These are phyloP conservation scores for Xiphias gladius DNA, from an alignment of 2,113 vertebrate species.

Conservation along the genomic window DNA sequence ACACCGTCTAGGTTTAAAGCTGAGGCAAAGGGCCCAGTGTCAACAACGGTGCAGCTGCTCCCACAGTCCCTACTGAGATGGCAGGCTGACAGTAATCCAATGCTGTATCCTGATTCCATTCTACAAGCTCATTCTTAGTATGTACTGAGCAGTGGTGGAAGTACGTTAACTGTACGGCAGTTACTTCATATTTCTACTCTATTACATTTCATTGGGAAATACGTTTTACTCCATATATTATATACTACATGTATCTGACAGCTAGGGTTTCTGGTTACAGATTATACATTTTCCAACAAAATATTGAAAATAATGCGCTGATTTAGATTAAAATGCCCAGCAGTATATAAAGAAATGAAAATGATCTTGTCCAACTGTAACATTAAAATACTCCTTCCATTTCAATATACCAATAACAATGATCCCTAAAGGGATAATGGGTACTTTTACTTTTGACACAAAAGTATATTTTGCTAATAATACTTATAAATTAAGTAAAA, in stretches of 20 bases:
- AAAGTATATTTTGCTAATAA: no score
- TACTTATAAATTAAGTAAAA: no score
- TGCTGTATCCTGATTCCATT: conserved; percentile 32
- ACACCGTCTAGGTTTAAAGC: conserved; percentile 18
- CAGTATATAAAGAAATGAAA: neutral
- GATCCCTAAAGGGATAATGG: no score
- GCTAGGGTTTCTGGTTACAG: neutral
- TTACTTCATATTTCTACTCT: no score
- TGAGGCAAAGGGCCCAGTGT: conserved; percentile 14
- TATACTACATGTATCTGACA: neutral
- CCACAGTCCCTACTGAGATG: neutral
- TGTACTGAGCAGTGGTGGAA: neutral
- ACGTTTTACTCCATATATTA: neutral
- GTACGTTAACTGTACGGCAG: no score
- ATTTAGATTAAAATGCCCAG: neutral
- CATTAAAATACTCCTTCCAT: neutral
- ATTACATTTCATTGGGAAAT: no score
- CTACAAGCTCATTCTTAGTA: neutral
- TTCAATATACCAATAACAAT: neutral
- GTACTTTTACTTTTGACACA: no score
- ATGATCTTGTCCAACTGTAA: neutral
- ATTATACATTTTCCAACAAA: neutral
- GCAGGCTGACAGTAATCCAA: conserved; percentile 44
- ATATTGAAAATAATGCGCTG: neutral
- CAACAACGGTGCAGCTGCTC: conserved; percentile 52